A percentile compares a stretch with the other conserved stretches of the same genome.
Evolutionary conservation across 2,888 invertebrate species (phyloP).

Genomic region (Diarsia brunnea): DNA sequence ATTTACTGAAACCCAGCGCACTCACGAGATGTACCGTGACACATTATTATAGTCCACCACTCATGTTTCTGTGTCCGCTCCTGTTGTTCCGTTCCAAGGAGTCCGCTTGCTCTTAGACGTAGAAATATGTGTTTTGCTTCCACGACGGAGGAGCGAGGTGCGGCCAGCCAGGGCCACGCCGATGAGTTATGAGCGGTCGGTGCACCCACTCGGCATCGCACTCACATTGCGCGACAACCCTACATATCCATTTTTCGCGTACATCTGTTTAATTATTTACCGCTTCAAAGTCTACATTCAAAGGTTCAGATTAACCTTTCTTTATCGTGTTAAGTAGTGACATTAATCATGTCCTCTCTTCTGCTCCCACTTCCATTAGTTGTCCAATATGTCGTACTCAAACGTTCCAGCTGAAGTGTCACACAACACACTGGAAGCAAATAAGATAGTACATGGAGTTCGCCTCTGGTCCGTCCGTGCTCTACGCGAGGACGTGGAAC

Average conservation of each 20-base stretch:
- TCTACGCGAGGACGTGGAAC: conserved; percentile 72
- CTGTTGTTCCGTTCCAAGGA: conserved; percentile 73
- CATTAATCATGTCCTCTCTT: conserved; percentile 32
- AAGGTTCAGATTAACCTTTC: conserved; percentile 18
- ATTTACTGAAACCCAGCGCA: conserved; percentile 47
- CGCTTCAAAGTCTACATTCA: conserved; percentile 34
- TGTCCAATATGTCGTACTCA: conserved; percentile 47
- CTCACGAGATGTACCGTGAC: conserved; percentile 49
- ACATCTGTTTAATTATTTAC: conserved; percentile 57
- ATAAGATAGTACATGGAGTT: conserved; percentile 54
- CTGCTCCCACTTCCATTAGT: conserved; percentile 32
- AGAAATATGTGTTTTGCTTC: conserved; percentile 77
- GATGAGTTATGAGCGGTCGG: conserved; percentile 76
- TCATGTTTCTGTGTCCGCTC: conserved; percentile 72
- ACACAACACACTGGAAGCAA: conserved; percentile 35
- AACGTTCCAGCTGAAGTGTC: conserved; percentile 25
- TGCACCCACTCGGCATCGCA: conserved; percentile 55
- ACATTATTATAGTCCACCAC: conserved; percentile 60
- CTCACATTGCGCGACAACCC: conserved; percentile 63
- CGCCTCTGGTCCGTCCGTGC: conserved; percentile 57
- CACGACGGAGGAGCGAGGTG: conserved; percentile 50
- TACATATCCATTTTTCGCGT: conserved; percentile 50
- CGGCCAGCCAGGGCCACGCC: conserved; percentile 58
- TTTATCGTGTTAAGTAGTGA: conserved; percentile 32
- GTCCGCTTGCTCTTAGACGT: conserved; percentile 70